Evolutionary conservation across 1,140 invertebrate genomes (phyloP), one percentile per base, ranked within the genome.

Genomic region (Eciton burchellii): DNA sequence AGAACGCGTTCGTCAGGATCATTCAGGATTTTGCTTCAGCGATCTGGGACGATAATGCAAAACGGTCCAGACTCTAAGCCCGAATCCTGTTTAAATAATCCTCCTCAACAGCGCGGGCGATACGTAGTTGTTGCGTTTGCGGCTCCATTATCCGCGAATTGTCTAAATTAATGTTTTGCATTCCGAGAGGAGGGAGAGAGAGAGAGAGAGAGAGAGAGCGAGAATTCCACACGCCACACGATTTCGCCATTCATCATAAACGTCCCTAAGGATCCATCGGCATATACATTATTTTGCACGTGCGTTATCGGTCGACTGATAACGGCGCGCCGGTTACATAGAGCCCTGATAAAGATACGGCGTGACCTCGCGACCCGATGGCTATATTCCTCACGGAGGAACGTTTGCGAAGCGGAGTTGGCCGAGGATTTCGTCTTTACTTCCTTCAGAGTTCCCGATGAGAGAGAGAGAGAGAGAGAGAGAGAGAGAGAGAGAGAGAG

Each of bases 311-410:
- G 65, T 41, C 82, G 65, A 57, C n/a, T 71, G 86, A 89, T 86
- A 83, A 79, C 73, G 59, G 83, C 81, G 62, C 85, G 87, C 68
- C 87, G 89, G 82, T 89, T 91, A 91, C 85, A 92, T 88, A 88
- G 83, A 87, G 85, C 84, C 84, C 76, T 77, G 92, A 93, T 93
- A 93, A 91, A 90, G 88, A 92, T 92, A 93, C 86, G 84, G 73
- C 86, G 76, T 87, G 91, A 93, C 92, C 86, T 89, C 90, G 84
- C 92, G 92, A 93, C 92, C 92, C 89, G 85, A 82, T 88, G 83
- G 84, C 82, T 85, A 92, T 79, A 70, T 92, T 92, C 85, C n/a
- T n/a, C 83, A 52, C 90, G 82, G 74, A 91, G 92, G 70, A 82
- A 82, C 59, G 71, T 91, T 86, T 29, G 49, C 29, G 24, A 66